Conservation (phyloP, 2,113 vertebrate genomes). For the Lepidothrix coronata region DNA sequence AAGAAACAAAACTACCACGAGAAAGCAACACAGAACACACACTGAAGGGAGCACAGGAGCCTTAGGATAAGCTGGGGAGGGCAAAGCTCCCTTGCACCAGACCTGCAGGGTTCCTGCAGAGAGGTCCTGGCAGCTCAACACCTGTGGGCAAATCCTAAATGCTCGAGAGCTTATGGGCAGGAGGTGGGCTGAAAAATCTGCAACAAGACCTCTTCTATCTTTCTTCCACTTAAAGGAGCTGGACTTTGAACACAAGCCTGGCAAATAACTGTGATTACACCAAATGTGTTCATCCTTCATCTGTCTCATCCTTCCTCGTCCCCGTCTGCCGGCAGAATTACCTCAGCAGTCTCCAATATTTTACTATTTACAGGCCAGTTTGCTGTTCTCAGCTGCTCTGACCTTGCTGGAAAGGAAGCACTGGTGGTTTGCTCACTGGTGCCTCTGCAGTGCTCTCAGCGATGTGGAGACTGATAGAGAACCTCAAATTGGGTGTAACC, state of each 20-base stretch:
- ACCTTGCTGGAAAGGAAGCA: neutral
- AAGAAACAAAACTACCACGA: neutral
- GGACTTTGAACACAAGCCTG: neutral
- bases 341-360: neutral
- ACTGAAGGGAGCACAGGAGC: neutral
- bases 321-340: neutral
- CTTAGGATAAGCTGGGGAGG: neutral
- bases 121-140: neutral
- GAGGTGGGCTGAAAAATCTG: neutral
- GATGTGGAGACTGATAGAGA: neutral
- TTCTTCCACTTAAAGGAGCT: neutral
- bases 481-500: slow-evolving; percentile 25
- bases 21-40: neutral
- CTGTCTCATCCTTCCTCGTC: neutral
- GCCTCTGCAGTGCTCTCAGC: neutral
- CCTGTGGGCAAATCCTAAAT: neutral
- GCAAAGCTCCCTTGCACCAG: neutral
- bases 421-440: neutral
- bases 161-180: neutral
- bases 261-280: neutral
- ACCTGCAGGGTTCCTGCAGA: neutral
- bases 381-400: neutral
- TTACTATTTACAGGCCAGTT: neutral
- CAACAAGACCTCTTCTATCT: neutral
- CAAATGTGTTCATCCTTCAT: neutral